Base-by-base conservation (phyloP, 92 coral and sea anemone genomes). In the Anthopleura xanthogrammica region DNA sequence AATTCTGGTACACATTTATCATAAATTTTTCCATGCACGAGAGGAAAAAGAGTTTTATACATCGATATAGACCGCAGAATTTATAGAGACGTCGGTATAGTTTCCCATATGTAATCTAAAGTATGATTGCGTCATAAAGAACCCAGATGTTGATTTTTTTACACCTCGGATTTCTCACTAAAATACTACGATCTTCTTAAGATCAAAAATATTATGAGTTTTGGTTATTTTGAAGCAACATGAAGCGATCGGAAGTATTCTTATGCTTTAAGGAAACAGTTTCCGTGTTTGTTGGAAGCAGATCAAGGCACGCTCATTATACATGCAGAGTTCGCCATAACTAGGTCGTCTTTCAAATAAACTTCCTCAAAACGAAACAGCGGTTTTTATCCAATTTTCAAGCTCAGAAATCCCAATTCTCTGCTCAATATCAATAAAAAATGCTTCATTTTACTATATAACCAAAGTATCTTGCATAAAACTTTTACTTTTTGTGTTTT, bases 321-420 rank as follows among this genome's bases (percentile, higher is more conserved):
- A 23, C 19, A 68, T 68, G 74, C 74, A 68, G 29, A 14, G 70
- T 39, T 62, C 70, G 24, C 70, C 39, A 36, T 36, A 68, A 68
- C 70, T 36, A 68, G 43, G 29, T 68, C 29, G 16, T 29, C 74
- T 68, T 68, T 68, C 74, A 68, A 68, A 8, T 68, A 29, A 68
- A 68, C 74, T 68, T 68, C 74, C 74, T 23, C 74, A 29, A 68
- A 68, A 14, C 74, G 74, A 68, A 68, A 68, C 74, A 68, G 42
- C 29, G 42, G 4, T 36, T 12, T 29, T 68, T 24, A 68, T 12
- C 16, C 2, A 42, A 20, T 29, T 10, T 29, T 68, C 1, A 36
- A 12, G 42, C 74, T 68, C 74, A 29, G 17, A 36, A 0, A 68
- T 17, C 24, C 39, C 40, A 64, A 4, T 1, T 20, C 11, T 1